These are phyloP conservation scores for Dynastes maya DNA, from an alignment of 2,888 invertebrate species.

Conservation along the genomic window DNA sequence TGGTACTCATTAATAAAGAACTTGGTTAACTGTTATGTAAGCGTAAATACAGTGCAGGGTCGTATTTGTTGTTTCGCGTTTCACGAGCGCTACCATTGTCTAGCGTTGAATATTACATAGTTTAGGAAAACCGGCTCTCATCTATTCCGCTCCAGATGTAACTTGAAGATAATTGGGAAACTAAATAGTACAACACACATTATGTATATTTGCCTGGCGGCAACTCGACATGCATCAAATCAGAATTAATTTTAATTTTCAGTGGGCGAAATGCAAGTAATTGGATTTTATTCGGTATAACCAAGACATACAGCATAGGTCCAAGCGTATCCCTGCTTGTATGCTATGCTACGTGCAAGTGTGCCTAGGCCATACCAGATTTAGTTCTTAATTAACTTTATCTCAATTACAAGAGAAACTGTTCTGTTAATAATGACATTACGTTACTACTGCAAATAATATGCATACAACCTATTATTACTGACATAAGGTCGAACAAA, in stretches of 20 bases:
- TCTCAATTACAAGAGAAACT: no score
- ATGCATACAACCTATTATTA: no score
- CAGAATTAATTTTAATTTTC: conserved; percentile 24
- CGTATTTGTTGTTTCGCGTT: conserved; percentile 16
- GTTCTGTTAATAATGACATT: no score
- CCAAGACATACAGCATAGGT: background rate
- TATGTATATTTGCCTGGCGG: conserved; percentile 13
- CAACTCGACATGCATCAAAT: conserved; percentile 21
- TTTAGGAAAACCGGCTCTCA: conserved; percentile 37
- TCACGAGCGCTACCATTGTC: background rate
- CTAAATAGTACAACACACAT: conserved; percentile 23
- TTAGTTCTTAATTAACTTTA: no score
- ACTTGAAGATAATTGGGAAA: conserved; percentile 43
- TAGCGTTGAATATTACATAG: conserved; percentile 34
- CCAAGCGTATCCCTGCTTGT: no score
- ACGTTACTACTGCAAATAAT: no score
- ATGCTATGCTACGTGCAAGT: no score
- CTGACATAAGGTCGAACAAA: no score
- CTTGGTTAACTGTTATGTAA: conserved; percentile 22
- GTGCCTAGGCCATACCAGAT: no score
- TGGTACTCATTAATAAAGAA: conserved; percentile 40
- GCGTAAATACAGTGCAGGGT: conserved; percentile 13
- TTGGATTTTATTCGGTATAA: background rate
- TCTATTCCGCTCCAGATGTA: conserved; percentile 44
- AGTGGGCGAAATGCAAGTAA: background rate